Evolutionary conservation across 1,140 invertebrate genomes (phyloP).

Genomic region (Neoseiulus cucumeris): DNA sequence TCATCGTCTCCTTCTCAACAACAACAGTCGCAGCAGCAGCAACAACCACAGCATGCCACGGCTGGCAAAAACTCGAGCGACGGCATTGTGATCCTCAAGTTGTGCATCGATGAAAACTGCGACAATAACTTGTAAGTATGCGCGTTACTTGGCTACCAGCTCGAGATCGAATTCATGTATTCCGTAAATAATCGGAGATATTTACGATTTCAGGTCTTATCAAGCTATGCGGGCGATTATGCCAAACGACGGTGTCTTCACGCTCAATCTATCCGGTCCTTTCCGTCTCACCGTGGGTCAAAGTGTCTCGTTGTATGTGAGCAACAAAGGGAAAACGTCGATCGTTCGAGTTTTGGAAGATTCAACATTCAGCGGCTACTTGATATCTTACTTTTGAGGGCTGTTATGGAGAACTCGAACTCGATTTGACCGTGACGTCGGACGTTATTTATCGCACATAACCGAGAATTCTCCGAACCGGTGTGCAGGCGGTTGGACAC

Average conservation of each 20-base stretch:
- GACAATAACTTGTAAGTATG: background rate
- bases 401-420: background rate
- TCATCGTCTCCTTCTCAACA: background rate
- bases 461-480: no score
- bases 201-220: no score
- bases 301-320: background rate
- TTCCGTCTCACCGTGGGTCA: background rate
- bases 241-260: background rate
- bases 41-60: background rate
- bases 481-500: no score
- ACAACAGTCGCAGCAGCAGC: no score
- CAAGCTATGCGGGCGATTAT: no score
- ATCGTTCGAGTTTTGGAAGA: background rate
- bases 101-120: constrained; percentile 2
- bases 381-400: background rate
- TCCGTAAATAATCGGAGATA: no score
- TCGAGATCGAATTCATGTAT: background rate
- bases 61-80: background rate
- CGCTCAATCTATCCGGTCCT: background rate
- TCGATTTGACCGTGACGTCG: no score
- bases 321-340: background rate
- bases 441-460: no score
- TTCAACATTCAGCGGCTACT: background rate
- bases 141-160: background rate
- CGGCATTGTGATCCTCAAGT: background rate